These are phyloP conservation scores for crab-eating macaque (Macaca fascicularis) DNA, from an alignment of 2,113 vertebrate species.

Conservation along the genomic window T2T-MFA8v1.1 NC_088387.1:1853501-1854000, in stretches of 20 bases:
- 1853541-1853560: neutral
- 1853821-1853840: neutral
- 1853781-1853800: neutral
- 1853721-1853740: neutral
- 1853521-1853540: neutral
- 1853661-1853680: no score
- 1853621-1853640: neutral
- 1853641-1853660: no score
- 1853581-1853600: neutral
- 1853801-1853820: neutral
- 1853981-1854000: conserved; percentile 93
- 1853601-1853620: accelerated
- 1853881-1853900: accelerated
- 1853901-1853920: neutral
- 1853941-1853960: conserved; percentile 69
- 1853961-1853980: conserved; percentile 88
- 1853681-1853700: no score
- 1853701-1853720: no score
- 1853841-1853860: neutral
- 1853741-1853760: accelerated
- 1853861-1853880: accelerated
- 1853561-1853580: neutral
- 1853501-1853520: neutral
- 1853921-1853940: neutral
- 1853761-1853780: no score